Conservation (phyloP, 2,797 vertebrate species). For the Sciaenops ocellatus region DNA sequence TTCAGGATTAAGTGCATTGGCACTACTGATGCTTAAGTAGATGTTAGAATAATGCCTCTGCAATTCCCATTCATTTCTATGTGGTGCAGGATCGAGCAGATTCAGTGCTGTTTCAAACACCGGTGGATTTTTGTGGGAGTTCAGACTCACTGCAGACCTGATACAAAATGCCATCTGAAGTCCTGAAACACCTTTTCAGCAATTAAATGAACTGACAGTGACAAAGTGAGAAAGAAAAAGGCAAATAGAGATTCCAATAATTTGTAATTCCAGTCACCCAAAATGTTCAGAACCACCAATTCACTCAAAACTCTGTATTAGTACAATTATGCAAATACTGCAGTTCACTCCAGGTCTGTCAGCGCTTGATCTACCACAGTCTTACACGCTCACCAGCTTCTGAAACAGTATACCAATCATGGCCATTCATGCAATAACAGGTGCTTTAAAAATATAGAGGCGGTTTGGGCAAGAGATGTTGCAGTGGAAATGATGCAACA, state of each 20-base stretch:
- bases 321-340: slow-evolving; percentile 5
- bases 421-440: slow-evolving; percentile 9
- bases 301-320: slow-evolving; percentile 6
- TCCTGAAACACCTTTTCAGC: slow-evolving; percentile 22
- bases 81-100: slow-evolving; percentile 20
- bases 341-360: slow-evolving; percentile 27
- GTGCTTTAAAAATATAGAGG: slow-evolving; percentile 7
- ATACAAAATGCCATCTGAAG: slow-evolving; percentile 29
- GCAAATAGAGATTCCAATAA: slow-evolving; percentile 18
- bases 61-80: slow-evolving; percentile 18
- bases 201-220: slow-evolving; percentile 10
- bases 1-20: slow-evolving; percentile 33
- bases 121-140: slow-evolving; percentile 15
- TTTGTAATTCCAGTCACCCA: slow-evolving; percentile 12
- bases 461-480: slow-evolving; percentile 16
- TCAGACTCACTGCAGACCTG: slow-evolving; percentile 36
- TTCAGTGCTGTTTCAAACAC: slow-evolving; percentile 33
- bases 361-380: background rate
- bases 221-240: background rate
- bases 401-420: slow-evolving; percentile 22
- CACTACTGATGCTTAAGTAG: slow-evolving; percentile 19
- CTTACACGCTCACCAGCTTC: slow-evolving; percentile 16
- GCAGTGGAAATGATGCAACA: slow-evolving; percentile 11
- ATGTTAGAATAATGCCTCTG: slow-evolving; percentile 13
- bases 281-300: slow-evolving; percentile 6